phyloP scores from a whole-genome alignment of 2,113 vertebrate genomes.

The Sinosuthora webbiana region DNA sequence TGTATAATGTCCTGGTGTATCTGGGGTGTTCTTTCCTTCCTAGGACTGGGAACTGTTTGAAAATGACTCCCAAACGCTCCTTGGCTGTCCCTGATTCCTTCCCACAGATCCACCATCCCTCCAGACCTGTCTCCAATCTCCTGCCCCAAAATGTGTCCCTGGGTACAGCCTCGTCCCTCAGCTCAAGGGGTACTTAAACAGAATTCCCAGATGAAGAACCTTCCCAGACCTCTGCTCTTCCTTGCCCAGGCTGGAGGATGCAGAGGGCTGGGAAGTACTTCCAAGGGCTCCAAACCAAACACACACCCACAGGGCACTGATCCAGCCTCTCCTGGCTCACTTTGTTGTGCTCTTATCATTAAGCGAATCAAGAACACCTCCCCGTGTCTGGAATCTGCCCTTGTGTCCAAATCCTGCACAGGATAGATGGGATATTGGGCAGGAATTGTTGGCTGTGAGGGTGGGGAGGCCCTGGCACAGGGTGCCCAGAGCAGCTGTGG shows the following conservation, averaged over 20 bases:
- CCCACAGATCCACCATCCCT: not conserved
- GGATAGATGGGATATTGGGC: rapidly evolving
- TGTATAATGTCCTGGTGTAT: not conserved
- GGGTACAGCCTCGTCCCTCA: not conserved
- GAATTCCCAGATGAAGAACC: not conserved
- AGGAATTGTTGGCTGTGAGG: rapidly evolving
- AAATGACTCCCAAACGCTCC: not conserved
- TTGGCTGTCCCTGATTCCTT: not conserved
- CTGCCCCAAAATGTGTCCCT: not conserved
- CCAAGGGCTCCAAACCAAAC: not conserved
- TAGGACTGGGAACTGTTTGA: not conserved
- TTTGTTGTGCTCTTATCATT: rapidly evolving
- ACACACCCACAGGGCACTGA: not conserved
- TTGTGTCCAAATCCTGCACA: not conserved
- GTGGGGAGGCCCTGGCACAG: not conserved
- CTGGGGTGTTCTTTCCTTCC: not conserved
- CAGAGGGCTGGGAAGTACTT: not conserved
- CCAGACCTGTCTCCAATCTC: not conserved
- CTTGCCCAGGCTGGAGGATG: not conserved
- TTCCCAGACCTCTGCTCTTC: not conserved
- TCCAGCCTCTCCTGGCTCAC: not conserved
- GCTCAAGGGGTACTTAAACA: no score
- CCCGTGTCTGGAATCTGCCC: not conserved
- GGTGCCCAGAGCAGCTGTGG: not conserved
- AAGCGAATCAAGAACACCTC: not conserved